Percentiles rank a stretch among this genome's conserved stretches.
Evolutionary conservation across 2,888 invertebrate genomes (phyloP).

Genomic region (Trichopria drosophilae): DNA sequence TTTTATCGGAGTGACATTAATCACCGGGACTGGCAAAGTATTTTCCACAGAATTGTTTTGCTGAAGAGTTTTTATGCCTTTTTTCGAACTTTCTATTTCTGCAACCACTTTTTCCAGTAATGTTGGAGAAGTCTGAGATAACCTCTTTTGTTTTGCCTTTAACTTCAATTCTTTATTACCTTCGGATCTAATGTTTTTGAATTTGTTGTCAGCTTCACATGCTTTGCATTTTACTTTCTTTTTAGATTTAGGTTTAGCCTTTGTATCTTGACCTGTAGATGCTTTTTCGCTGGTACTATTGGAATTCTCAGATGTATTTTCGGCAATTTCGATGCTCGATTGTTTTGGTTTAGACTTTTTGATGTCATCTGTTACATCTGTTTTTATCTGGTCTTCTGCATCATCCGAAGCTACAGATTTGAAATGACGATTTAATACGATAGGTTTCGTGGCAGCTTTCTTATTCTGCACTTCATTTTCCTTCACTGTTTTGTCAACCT

Average conservation of each 20-base stretch:
- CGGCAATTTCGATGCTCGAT: too few relatives aligned
- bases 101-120: too few relatives aligned
- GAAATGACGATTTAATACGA: neutral
- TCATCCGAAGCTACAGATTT: neutral
- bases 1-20: too few relatives aligned
- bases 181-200: constrained; percentile 49
- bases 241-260: too few relatives aligned
- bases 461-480: neutral
- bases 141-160: too few relatives aligned
- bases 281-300: neutral
- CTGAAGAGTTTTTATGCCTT: too few relatives aligned
- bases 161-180: constrained; percentile 48
- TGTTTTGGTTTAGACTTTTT: too few relatives aligned
- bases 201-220: constrained; percentile 36
- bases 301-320: constrained; percentile 5
- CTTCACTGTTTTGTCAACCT: neutral
- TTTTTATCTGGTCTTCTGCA: neutral
- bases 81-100: too few relatives aligned
- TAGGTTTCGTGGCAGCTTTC: neutral
- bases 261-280: neutral
- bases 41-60: too few relatives aligned
- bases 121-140: too few relatives aligned
- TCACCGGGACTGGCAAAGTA: too few relatives aligned
- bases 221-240: neutral
- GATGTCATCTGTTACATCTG: too few relatives aligned